Conservation (phyloP, 2,113 vertebrate species). For the Paedocypris sp. region DNA sequence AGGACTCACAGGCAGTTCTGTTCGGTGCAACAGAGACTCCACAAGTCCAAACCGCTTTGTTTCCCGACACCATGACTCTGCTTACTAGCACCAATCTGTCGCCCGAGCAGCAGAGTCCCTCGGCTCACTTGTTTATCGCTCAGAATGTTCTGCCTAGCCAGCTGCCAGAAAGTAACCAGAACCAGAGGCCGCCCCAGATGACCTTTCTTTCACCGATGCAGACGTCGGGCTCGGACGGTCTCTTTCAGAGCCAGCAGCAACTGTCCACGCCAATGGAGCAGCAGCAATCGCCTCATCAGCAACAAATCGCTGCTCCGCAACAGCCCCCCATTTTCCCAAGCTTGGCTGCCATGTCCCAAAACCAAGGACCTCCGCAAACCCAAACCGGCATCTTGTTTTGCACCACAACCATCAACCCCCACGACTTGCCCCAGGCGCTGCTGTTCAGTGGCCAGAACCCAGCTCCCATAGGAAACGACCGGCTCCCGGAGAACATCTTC, state of each 20-base stretch:
- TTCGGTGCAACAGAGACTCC: conserved; percentile 55
- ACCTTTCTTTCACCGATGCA: conserved; percentile 78
- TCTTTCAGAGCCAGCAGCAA: conserved; percentile 58
- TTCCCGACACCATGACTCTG: conserved; percentile 74
- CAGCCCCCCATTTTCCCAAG: conserved; percentile 65
- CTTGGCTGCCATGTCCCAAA: conserved; percentile 49
- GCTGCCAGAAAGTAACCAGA: conserved; percentile 52
- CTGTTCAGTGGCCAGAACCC: conserved; percentile 62
- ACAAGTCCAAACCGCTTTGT: conserved; percentile 79
- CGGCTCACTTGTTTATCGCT: conserved; percentile 75
- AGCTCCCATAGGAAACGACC: conserved; percentile 45
- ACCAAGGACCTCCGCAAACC: conserved; percentile 58
- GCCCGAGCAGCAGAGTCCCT: conserved; percentile 70
- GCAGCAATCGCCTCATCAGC: conserved; percentile 74
- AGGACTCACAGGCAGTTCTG: conserved; percentile 34
- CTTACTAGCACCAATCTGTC: conserved; percentile 68
- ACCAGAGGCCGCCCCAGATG: conserved; percentile 69
- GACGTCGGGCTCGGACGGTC: conserved; percentile 53
- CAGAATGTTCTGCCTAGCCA: conserved; percentile 54
- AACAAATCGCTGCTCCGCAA: conserved; percentile 61
- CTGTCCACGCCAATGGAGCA: conserved; percentile 72
- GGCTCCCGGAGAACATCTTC: conserved; percentile 64
- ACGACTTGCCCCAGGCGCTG: conserved; percentile 69
- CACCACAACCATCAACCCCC: conserved; percentile 72
- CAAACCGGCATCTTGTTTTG: conserved; percentile 77